phyloP scores from a whole-genome alignment of 2,888 invertebrate genomes.

The Agonopterix heracliana region DNA sequence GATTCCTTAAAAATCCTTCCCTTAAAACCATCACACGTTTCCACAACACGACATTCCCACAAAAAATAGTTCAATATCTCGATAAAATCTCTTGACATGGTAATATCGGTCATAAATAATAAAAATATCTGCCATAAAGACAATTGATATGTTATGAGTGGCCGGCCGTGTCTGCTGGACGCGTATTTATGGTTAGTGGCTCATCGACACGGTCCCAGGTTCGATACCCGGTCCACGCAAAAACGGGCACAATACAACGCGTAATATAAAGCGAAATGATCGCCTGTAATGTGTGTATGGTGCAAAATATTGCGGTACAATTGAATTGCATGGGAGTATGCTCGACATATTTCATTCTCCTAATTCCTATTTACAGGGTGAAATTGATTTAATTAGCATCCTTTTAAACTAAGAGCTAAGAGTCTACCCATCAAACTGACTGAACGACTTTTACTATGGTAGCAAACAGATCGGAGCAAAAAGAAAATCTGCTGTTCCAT shows the following conservation, averaged over 20 bases:
- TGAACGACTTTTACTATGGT: no score
- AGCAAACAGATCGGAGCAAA: no score
- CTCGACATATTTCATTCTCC: slow-evolving; percentile 21
- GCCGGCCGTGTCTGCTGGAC: slow-evolving; percentile 34
- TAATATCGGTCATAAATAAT: slow-evolving; percentile 55
- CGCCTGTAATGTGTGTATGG: slow-evolving; percentile 63
- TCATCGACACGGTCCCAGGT: slow-evolving; percentile 47
- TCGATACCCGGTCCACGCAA: slow-evolving; percentile 43
- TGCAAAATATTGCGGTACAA: slow-evolving; percentile 51
- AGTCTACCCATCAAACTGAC: no score
- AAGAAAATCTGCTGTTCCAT: no score
- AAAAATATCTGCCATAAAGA: slow-evolving; percentile 59
- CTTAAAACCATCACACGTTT: no score
- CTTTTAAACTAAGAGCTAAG: no score
- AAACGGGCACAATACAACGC: slow-evolving; percentile 40
- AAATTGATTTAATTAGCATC: no score
- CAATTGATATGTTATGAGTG: slow-evolving; percentile 69
- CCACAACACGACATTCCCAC: not conserved
- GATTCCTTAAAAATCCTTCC: no score
- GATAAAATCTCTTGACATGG: slow-evolving; percentile 8
- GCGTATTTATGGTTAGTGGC: slow-evolving; percentile 55
- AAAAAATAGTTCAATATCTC: not conserved
- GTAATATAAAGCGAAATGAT: slow-evolving; percentile 62
- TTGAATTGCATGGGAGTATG: slow-evolving; percentile 15
- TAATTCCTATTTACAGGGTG: no score